Conservation (phyloP, 2,888 invertebrate genomes). For the Zygogramma bicolorata region DNA sequence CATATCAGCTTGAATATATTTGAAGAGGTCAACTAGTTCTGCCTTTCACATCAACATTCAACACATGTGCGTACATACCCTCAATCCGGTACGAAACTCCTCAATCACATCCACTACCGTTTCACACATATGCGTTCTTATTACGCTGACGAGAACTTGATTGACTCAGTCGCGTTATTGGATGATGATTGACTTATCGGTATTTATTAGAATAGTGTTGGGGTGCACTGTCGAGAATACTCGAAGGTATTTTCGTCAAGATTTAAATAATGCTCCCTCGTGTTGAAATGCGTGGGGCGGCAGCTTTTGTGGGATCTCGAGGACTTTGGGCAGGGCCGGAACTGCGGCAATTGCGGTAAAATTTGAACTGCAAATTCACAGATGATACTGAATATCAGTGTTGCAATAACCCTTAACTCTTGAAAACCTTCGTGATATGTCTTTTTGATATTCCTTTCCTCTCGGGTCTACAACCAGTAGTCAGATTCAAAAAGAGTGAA, state of each 20-base stretch:
- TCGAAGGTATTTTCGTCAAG: conserved; percentile 56
- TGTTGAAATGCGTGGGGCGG: conserved; percentile 45
- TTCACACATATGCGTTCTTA: conserved; percentile 30
- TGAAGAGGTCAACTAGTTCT: no score
- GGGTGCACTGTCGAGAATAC: conserved; percentile 47
- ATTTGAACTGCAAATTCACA: neutral
- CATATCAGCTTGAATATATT: no score
- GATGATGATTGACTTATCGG: conserved; percentile 51
- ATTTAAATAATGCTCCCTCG: conserved; percentile 55
- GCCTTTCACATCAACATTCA: conserved; percentile 1
- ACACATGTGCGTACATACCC: neutral
- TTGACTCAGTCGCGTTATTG: conserved; percentile 48
- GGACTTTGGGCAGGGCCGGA: conserved; percentile 15
- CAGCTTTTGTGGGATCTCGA: conserved; percentile 30
- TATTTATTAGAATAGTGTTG: conserved; percentile 48
- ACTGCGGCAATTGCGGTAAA: neutral
- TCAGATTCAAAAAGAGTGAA: no score
- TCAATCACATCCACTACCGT: conserved; percentile 17
- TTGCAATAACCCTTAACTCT: no score
- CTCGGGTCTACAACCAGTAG: no score
- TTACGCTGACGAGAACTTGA: conserved; percentile 46
- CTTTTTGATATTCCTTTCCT: no score
- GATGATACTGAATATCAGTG: no score
- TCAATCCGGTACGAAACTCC: neutral
- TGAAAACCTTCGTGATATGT: no score